These are phyloP conservation scores for Daktulosphaira vitifoliae DNA, from an alignment of 1,140 invertebrate species.

Conservation along the genomic window DNA sequence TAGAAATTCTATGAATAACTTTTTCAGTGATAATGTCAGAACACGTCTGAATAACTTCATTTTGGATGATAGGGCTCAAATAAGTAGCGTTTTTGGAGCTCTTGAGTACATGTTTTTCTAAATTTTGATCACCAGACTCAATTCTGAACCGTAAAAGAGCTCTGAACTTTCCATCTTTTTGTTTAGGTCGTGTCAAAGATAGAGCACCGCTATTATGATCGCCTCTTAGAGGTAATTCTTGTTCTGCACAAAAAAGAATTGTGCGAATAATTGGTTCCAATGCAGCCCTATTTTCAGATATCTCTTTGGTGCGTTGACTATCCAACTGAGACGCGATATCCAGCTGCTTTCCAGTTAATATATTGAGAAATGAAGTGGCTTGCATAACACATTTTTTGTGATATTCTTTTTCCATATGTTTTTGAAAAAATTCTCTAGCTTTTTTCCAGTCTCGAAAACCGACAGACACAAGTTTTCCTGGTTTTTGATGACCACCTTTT, in stretches of 20 bases:
- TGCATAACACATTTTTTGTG: neutral
- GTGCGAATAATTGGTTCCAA: neutral
- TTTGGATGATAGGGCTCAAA: conserved; percentile 36
- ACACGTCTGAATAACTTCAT: conserved; percentile 35
- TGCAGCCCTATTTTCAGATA: neutral
- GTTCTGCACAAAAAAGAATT: conserved; percentile 35
- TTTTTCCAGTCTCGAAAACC: neutral
- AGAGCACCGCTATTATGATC: conserved; percentile 19
- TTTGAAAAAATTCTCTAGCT: neutral
- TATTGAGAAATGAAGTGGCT: neutral
- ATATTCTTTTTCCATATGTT: neutral
- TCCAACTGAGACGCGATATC: too few relatives aligned
- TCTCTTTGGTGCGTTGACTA: neutral
- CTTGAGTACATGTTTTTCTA: conserved; percentile 33
- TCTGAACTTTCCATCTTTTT: conserved; percentile 39
- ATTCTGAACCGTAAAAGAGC: conserved; percentile 37
- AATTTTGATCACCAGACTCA: conserved; percentile 34
- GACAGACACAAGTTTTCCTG: too few relatives aligned
- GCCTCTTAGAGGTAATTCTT: conserved; percentile 35
- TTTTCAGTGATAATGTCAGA: conserved; percentile 30
- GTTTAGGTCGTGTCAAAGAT: conserved; percentile 24
- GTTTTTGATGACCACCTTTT: too few relatives aligned
- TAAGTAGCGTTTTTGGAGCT: conserved; percentile 34
- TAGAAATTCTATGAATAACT: conserved; percentile 34
- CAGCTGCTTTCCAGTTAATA: too few relatives aligned